Base-by-base conservation (phyloP, 1,140 invertebrate species). In the Choristoneura fumiferana region DNA sequence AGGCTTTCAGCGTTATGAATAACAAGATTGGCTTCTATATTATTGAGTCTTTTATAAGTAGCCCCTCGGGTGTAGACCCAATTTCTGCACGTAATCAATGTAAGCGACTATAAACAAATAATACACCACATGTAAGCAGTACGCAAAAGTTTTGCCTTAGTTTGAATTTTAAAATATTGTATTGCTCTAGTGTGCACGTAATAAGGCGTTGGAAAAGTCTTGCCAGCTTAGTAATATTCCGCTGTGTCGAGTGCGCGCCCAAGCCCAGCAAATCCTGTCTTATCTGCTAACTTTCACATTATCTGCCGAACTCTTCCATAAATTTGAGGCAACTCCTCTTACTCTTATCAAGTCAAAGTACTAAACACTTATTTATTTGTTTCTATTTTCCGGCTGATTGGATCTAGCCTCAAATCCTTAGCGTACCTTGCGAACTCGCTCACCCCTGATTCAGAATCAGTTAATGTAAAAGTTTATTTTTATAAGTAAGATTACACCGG, bases 381-480 rank as follows among this genome's bases (percentile, higher is more conserved):
- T 77, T 84, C 74, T 79, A 86, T 86, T 87, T 84, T 80, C 69
- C 69, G 69, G 58, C 59, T 86, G 84, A 86, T 87, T 84, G 80
- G 22, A 49, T 49, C 43, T 49, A 49, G 43, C 43, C 18, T 22
- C 43, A 10, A 17, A n/a, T n/a, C 69, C 73, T 73, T 78, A 70
- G 81, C 76, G 78, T 76, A 79, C 77, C 81, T 83, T 69, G 67
- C 61, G 60, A 79, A 82, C 65, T 84, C 82, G 67, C 60, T 69
- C 78, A 65, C 71, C 75, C 74, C 76, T 85, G 80, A 86, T 85
- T 83, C 81, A 73, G 84, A 87, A 88, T 86, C 87, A 87, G 88
- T 89, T 90, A 90, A 90, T 90, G 89, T 75, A 90, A 90, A 90
- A 90, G 89, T 90, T 90, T 90, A 90, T 90, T 90, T 90, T 90